These are phyloP conservation scores for Pentamera pediparva DNA, from an alignment of 53 echinoderm and acorn worm genomes.

Conservation along the genomic window DNA sequence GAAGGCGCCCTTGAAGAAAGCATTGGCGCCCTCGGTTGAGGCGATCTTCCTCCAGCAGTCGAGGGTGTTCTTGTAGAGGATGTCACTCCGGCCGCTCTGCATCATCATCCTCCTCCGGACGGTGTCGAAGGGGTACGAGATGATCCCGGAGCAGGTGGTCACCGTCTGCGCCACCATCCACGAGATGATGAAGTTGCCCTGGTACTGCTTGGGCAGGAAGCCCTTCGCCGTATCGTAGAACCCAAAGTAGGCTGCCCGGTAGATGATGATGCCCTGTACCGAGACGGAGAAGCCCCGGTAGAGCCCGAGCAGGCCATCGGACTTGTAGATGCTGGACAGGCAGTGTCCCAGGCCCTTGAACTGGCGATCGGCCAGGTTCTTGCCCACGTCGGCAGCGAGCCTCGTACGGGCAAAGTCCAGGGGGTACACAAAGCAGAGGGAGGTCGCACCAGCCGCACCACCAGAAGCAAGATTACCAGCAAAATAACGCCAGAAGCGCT, in stretches of 20 bases:
- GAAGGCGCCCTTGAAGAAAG: constrained; percentile 97
- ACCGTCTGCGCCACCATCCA: constrained; percentile 95
- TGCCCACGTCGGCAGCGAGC: constrained; percentile 92
- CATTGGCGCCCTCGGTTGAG: constrained; percentile 54
- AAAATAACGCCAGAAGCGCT: constrained; percentile 80
- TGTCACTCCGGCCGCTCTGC: constrained; percentile 83
- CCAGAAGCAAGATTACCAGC: constrained; percentile 90
- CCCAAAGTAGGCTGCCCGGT: constrained; percentile 95
- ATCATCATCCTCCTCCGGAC: constrained; percentile 99
- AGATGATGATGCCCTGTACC: constrained; percentile 97
- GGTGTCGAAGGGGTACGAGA: constrained; percentile 98
- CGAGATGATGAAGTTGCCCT: constrained; percentile 73
- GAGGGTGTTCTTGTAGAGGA: constrained; percentile 88
- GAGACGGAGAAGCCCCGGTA: constrained; percentile 92
- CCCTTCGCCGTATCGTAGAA: constrained; percentile 97
- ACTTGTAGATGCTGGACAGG: constrained; percentile 67
- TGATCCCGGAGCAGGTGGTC: constrained; percentile 85
- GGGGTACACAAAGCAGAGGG: constrained; percentile 93
- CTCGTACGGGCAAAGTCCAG: constrained; percentile 97
- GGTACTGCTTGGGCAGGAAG: constrained; percentile 56
- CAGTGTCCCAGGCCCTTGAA: constrained; percentile 91
- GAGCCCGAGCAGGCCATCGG: constrained; percentile 80
- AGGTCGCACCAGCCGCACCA: constrained; percentile 94
- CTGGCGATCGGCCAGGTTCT: constrained; percentile 52
- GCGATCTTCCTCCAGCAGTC: constrained; percentile 95